Conservation (phyloP, 1,140 invertebrate genomes). For the Theocolax elegans region DNA sequence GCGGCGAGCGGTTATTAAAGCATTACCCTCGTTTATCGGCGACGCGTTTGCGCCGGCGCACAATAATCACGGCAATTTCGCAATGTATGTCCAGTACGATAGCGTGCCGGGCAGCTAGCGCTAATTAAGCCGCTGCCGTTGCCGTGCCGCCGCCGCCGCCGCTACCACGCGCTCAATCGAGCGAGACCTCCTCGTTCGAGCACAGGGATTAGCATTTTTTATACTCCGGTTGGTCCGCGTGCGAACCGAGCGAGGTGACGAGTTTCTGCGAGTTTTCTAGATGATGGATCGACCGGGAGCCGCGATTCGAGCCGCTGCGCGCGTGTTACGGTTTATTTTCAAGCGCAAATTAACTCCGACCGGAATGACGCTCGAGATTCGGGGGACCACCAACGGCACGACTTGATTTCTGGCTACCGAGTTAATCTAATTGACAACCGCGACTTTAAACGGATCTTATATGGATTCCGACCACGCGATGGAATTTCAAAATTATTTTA, state of each 20-base stretch:
- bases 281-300: background rate
- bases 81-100: slow-evolving; percentile 12
- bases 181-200: background rate
- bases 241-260: background rate
- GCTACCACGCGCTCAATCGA: background rate
- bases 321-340: too few species aligned
- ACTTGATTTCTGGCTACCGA: too few species aligned
- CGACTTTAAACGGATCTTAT: too few species aligned
- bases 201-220: background rate
- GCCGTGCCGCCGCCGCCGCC: too few species aligned
- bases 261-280: background rate
- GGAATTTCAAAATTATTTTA: too few species aligned
- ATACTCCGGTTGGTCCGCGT: background rate
- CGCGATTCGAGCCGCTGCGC: too few species aligned
- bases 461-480: too few species aligned
- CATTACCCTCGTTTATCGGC: slow-evolving; percentile 30
- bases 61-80: slow-evolving; percentile 23
- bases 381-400: too few species aligned
- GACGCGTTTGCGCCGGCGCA: slow-evolving; percentile 2
- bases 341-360: too few species aligned
- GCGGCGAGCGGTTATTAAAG: slow-evolving; percentile 18
- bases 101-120: too few species aligned
- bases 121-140: slow-evolving; percentile 32
- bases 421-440: too few species aligned
- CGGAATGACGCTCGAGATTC: too few species aligned